These are phyloP conservation scores for Drosophila ustulata DNA, from an alignment of 2,888 invertebrate genomes.

Conservation along the genomic window DNA sequence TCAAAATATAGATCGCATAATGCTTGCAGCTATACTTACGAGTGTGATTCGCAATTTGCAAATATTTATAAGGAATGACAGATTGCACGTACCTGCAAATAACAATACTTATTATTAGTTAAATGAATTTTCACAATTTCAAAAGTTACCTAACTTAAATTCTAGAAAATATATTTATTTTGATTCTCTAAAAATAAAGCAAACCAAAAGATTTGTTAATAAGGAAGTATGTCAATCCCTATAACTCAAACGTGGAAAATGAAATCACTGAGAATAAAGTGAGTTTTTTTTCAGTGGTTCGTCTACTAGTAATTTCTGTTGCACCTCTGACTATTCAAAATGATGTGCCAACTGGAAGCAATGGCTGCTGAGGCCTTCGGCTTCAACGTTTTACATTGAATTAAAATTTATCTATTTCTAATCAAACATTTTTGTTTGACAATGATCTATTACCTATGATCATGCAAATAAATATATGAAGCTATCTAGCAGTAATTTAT, in stretches of 20 bases:
- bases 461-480: not conserved
- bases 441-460: not conserved
- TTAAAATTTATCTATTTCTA: not conserved
- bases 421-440: not conserved
- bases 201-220: too few relatives aligned
- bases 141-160: not conserved
- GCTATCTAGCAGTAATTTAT: constrained; percentile 19
- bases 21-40: constrained; percentile 34
- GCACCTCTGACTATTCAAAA: too few relatives aligned
- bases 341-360: too few relatives aligned
- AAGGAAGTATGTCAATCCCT: too few relatives aligned
- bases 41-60: not conserved
- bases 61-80: constrained; percentile 1
- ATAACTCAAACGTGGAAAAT: too few relatives aligned
- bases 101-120: constrained; percentile 6
- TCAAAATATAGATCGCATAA: constrained; percentile 13
- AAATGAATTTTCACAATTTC: not conserved
- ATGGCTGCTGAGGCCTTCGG: too few relatives aligned
- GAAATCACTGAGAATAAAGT: too few relatives aligned
- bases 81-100: constrained; percentile 47
- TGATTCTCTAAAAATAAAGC: too few relatives aligned
- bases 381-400: too few relatives aligned
- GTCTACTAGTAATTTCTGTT: too few relatives aligned
- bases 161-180: not conserved
- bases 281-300: too few relatives aligned